phyloP scores from a whole-genome alignment of 2,113 vertebrate genomes.

The Panurus biarmicus region DNA sequence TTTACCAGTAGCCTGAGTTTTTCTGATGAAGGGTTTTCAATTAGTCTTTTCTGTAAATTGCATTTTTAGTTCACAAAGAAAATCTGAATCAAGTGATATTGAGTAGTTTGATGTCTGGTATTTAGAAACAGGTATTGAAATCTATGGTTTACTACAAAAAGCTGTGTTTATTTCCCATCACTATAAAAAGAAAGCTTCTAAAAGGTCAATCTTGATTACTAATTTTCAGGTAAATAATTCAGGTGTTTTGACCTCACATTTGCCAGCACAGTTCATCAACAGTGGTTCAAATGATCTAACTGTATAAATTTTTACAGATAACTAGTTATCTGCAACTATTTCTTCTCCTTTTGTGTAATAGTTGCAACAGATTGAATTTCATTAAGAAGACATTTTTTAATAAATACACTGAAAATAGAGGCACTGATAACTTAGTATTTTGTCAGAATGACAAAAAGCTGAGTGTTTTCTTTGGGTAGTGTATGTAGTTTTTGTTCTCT shows the following conservation, averaged over 20 bases:
- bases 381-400: background rate
- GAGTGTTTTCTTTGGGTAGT: background rate
- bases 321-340: background rate
- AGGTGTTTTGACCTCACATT: background rate
- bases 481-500: background rate
- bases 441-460: background rate
- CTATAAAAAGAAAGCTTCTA: background rate
- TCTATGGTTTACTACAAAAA: background rate
- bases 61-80: background rate
- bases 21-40: background rate
- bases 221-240: background rate
- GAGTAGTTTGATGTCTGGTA: background rate
- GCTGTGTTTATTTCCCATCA: background rate
- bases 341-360: background rate
- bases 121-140: background rate
- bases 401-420: background rate
- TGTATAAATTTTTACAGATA: background rate
- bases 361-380: background rate
- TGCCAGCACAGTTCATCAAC: background rate
- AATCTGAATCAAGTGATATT: background rate
- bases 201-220: background rate
- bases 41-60: background rate
- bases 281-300: background rate
- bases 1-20: background rate
- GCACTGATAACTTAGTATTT: background rate